Base-by-base conservation (phyloP, 2,113 vertebrate species). In the Alexandromys fortis region DNA sequence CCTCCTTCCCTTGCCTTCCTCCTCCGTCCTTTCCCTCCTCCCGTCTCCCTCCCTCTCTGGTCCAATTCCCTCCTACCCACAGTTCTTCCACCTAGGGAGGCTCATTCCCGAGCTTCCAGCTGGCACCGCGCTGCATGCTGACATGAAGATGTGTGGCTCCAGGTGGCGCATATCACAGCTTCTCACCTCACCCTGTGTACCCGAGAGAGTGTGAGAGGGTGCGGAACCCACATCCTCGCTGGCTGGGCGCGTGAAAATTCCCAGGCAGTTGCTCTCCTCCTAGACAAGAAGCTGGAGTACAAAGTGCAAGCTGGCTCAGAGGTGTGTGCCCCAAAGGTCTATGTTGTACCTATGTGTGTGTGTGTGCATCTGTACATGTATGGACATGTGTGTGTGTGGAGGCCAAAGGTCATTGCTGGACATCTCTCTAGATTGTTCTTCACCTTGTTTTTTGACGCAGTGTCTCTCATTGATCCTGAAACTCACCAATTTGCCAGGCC, bases 81-180 rank as follows among this genome's bases (percentile, higher is more conserved):
- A 19, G 21, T 38, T 42, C 58, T 47, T 49, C 16, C 38, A 0
- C 77, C 91, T 67, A 7, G 0, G 0, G 14, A 52, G 33, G 81
- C 47, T 76, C 12, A 3, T 49, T 30, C 76, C 68, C 35, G 3
- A 35, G 82, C 87, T 47, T 38, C 78, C 85, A 83, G 81, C 93
- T 47, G 61, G 94, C 2, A 0, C 73, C 24, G 0, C 10, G 0
- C 0, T 38, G 17, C 42, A 0, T 0, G 0, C 45, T 12, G 30
- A 47, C 0, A 5, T 28, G 33, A 38, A 35, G 77, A n/a, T 0
- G 0, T 33, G 55, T 9, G 58, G 19, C 75, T 76, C 61, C 72
- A 89, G 85, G 81, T 3, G 35, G 65, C 2, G 7, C 14, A 0
- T 33, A 2, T 76, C 61, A 42, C 72, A 82, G 0, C 88, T 45